phyloP scores from a whole-genome alignment of 1,140 invertebrate species.

The Maniola jurtina region DNA sequence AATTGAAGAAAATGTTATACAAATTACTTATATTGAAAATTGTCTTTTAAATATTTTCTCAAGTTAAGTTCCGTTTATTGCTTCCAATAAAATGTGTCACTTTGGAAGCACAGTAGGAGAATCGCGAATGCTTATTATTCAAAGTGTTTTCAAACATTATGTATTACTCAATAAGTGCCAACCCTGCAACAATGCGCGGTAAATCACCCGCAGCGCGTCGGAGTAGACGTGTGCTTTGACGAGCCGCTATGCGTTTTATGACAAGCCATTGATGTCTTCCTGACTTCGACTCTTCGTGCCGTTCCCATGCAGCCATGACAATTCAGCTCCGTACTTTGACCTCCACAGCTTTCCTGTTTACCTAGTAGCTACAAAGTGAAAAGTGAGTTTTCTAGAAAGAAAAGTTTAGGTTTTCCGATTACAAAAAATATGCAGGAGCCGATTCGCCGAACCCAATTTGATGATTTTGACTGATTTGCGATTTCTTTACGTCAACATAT shows the following conservation, averaged over 20 bases:
- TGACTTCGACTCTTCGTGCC: slow-evolving; percentile 28
- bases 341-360: slow-evolving; percentile 25
- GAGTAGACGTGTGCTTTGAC: slow-evolving; percentile 51
- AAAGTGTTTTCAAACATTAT: slow-evolving; percentile 6
- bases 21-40: no score
- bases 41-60: no score
- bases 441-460: no score
- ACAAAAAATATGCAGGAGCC: no score
- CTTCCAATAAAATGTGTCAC: no score
- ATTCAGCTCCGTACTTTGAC: slow-evolving; percentile 20
- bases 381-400: background rate
- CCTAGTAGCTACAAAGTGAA: slow-evolving; percentile 39
- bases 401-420: no score
- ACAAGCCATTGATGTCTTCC: slow-evolving; percentile 53
- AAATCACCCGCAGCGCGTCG: slow-evolving; percentile 64
- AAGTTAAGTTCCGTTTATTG: no score
- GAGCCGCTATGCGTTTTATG: slow-evolving; percentile 48
- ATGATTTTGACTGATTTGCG: no score
- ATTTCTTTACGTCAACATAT: no score
- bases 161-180: slow-evolving; percentile 32
- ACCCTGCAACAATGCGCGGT: slow-evolving; percentile 59
- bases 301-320: slow-evolving; percentile 24
- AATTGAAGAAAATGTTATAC: no score
- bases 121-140: no score
- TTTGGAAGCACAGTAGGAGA: no score